Evolutionary conservation across 2,888 invertebrate species (phyloP), one percentile per base, ranked within the genome.

Genomic region (Onthophagus sagittarius): DNA sequence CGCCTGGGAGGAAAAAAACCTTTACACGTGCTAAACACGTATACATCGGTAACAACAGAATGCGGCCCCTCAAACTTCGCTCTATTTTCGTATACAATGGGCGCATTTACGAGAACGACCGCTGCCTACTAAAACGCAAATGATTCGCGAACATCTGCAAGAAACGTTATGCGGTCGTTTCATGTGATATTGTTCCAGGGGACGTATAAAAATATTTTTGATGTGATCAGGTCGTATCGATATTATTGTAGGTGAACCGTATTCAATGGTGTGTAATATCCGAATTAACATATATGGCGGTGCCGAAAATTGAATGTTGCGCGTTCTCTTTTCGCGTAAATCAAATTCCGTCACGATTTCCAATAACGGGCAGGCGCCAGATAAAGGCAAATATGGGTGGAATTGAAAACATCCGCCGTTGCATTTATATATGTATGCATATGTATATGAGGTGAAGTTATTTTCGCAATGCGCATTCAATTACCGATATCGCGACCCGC

Each of bases 321-420:
- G 11, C 39, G 5, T 7, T 23, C 39, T 53, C 39, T 53, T 53
- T 53, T 53, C 39, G 39, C 67, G 15, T 31, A 67, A 67, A 67
- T 67, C 67, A 67, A 67, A 67, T 67, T 67, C 67, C 31, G 67
- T 31, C 67, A 67, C 31, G 23, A 32, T 23, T n/a, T 31, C 23
- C 67, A 67, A 31, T 31, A 15, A 23, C 31, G 31, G 67, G 31
- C 67, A 67, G 32, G 67, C 67, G 63, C 63, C 31, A 67, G 67
- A 67, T 67, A 67, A 67, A 31, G 31, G 67, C 13, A 67, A 67
- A 67, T 67, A 67, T 23, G 67, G 32, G 23, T 23, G 63, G 67
- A 67, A 67, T 67, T 67, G 67, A 67, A 67, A 67, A 67, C 32
- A 23, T 31, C 67, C 23, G 67, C 67, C 67, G 67, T 23, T n/a